Evolutionary conservation across 2,113 vertebrate genomes (phyloP), one percentile per base, ranked within the genome.

Genomic region (Neogobius melanostomus): DNA sequence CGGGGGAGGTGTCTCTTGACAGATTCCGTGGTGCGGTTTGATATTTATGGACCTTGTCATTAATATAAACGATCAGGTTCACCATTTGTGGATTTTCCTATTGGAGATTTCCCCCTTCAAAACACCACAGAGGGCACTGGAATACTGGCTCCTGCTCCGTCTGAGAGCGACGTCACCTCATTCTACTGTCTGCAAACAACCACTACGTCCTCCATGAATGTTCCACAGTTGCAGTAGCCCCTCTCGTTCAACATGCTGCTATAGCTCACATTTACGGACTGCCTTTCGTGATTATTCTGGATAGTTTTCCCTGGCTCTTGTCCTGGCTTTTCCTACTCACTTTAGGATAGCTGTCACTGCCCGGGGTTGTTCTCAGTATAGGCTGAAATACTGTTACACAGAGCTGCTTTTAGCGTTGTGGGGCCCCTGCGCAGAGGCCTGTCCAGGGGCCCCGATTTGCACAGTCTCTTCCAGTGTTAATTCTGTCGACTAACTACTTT

Each of bases 271-370:
- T 80, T 68, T 82, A 75, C 3, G 82, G 83, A 88, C 88, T 86
- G 84, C 83, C 87, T 87, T 50, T 80, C 76, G 75, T 67, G 74
- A 85, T 75, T 81, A 76, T 82, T 75, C 56, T 46, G 81, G 69
- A 71, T 73, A 68, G 78, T 74, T 84, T 81, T 79, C 81, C 84
- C 81, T 82, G 80, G 86, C 88, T 89, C 85, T 86, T 82, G 90
- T 89, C 81, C 86, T 4, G 88, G 87, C 88, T 89, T 88, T 76
- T 48, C 47, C n/a, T 77, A 78, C 70, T 75, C 66, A 77, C 67
- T 82, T 79, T 91, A 82, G 86, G 79, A 87, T 85, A 90, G 86
- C 85, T 90, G 87, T 88, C 86, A 90, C 86, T 88, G 89, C 88
- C 88, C 88, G 85, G 28, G 88, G 88, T 87, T 81, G 86, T 87